Conservation (phyloP, 2,797 vertebrate genomes). For the Spinus olivaceus region DNA sequence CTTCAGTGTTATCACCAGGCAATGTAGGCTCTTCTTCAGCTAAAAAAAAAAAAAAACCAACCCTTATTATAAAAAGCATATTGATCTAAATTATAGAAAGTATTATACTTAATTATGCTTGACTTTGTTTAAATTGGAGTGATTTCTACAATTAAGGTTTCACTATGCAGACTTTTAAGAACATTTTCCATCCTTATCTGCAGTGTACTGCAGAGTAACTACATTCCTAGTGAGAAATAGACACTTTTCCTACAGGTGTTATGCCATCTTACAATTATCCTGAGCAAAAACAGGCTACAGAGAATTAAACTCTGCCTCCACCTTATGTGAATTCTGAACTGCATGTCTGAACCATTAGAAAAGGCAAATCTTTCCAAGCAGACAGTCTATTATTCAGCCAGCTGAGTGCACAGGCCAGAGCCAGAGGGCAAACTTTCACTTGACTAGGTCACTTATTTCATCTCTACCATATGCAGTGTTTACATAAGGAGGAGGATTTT, state of each 20-base stretch:
- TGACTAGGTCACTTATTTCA: neutral
- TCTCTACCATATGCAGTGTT: neutral
- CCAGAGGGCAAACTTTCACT: constrained; percentile 16
- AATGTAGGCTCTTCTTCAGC: neutral
- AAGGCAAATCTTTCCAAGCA: neutral
- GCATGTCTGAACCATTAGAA: neutral
- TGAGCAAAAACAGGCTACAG: neutral
- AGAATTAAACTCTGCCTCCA: constrained; percentile 15
- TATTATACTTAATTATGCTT: neutral
- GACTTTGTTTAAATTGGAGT: neutral
- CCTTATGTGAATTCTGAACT: neutral
- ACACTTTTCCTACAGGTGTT: neutral
- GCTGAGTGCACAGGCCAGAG: neutral
- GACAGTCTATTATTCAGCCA: neutral
- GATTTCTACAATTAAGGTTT: neutral
- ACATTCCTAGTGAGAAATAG: neutral
- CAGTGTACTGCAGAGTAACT: neutral
- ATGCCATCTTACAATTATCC: neutral
- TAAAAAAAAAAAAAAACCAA: neutral
- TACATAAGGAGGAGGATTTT: neutral
- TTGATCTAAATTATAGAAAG: neutral
- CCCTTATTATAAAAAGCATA: neutral
- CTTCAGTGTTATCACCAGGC: neutral
- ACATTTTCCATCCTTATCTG: neutral
- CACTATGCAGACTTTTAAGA: neutral